Conservation (phyloP, 2,797 vertebrate genomes). For the Pristis pectinata region DNA sequence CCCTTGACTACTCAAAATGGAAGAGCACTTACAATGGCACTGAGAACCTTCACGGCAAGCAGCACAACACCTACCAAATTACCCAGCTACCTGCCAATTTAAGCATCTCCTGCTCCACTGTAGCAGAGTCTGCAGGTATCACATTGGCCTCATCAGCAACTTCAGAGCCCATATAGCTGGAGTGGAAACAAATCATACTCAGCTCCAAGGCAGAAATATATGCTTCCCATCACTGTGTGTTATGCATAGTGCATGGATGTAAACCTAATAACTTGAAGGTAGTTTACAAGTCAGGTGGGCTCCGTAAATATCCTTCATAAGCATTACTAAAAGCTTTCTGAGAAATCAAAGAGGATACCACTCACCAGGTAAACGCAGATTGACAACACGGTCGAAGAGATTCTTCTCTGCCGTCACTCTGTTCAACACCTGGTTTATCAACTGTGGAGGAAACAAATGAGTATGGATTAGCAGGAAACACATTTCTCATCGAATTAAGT, state of each 20-base stretch:
- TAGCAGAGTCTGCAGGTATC: no score
- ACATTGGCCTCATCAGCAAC: no score
- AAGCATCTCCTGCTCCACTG: no score
- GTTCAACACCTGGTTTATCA: conserved; percentile 93
- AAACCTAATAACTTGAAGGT: not conserved
- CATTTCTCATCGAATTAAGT: not conserved
- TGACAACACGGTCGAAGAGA: conserved; percentile 92
- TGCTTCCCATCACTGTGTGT: no score
- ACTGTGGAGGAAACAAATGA: conserved; percentile 55
- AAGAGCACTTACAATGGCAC: no score
- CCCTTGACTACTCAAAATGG: no score
- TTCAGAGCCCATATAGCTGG: no score
- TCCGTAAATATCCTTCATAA: not conserved
- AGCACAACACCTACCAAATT: no score
- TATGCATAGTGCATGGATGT: not conserved
- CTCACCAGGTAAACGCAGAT: conserved; percentile 84
- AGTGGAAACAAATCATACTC: no score
- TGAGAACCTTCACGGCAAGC: no score
- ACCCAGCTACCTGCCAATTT: no score
- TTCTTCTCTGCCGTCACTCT: conserved; percentile 93
- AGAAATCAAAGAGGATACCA: not conserved
- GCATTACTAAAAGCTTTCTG: not conserved
- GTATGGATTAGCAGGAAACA: not conserved
- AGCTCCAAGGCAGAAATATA: no score
- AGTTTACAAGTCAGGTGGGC: not conserved